Percentiles rank a stretch among this genome's conserved stretches.
Conservation (phyloP, 2,888 invertebrate species). For the Stegana nigrithorax region DNA sequence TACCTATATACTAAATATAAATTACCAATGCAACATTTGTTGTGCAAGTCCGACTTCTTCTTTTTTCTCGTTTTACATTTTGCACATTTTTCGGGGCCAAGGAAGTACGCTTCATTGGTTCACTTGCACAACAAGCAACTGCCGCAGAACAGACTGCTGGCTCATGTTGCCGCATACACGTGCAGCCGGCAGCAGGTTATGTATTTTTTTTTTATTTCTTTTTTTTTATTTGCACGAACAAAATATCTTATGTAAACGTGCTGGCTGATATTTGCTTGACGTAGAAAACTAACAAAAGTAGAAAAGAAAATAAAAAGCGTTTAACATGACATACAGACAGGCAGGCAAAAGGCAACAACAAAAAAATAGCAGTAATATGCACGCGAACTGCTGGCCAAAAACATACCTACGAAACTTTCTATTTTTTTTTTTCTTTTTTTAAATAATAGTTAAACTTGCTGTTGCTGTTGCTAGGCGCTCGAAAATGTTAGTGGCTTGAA, state of each 20-base stretch:
- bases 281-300: not conserved
- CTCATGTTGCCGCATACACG: slow-evolving; percentile 26
- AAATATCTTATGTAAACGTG: not conserved
- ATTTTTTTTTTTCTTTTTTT: too few relatives aligned
- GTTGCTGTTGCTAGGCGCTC: not conserved
- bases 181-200: slow-evolving; percentile 43
- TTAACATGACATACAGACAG: slow-evolving; percentile 7
- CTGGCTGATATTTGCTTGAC: not conserved
- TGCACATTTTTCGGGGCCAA: slow-evolving; percentile 32
- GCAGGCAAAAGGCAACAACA: not conserved
- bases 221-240: not conserved
- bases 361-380: too few relatives aligned
- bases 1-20: not conserved
- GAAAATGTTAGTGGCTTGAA: too few relatives aligned
- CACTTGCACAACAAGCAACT: slow-evolving; percentile 23
- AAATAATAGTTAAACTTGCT: too few relatives aligned
- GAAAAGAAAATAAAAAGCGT: not conserved
- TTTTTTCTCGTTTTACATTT: too few relatives aligned
- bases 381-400: not conserved
- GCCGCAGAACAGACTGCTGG: not conserved
- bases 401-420: too few relatives aligned
- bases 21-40: slow-evolving; percentile 3
- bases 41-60: not conserved
- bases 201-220: slow-evolving; percentile 19
- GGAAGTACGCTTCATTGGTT: slow-evolving; percentile 44